A percentile compares a stretch with the other conserved stretches of the same genome.
phyloP scores from a whole-genome alignment of 2,113 vertebrate species.

The Istiophorus platypterus region DNA sequence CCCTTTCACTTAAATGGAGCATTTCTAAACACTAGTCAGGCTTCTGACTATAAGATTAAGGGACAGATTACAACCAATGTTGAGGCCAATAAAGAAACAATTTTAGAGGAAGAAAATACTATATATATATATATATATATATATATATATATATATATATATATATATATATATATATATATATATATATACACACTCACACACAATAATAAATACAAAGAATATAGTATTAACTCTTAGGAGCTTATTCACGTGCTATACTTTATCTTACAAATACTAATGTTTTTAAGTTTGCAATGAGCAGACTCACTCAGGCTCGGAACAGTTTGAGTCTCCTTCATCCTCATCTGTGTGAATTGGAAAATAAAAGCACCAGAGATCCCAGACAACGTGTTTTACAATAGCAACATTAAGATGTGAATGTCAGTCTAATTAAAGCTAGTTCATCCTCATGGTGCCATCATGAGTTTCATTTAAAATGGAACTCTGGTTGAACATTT shows the following conservation, averaged over 20 bases:
- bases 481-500: constrained; percentile 70
- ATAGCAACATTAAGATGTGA: constrained; percentile 63
- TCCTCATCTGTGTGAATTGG: neutral
- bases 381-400: constrained; percentile 40
- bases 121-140: no score
- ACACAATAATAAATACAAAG: neutral
- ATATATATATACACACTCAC: no score
- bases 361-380: constrained; percentile 36
- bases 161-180: no score
- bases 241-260: neutral
- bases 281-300: constrained; percentile 47
- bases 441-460: constrained; percentile 52
- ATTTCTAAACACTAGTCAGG: no score
- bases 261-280: constrained; percentile 31
- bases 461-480: constrained; percentile 46
- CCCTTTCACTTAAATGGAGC: no score
- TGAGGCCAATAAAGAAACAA: no score
- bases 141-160: no score
- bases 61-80: no score
- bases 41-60: no score
- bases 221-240: neutral
- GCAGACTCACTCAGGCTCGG: constrained; percentile 2
- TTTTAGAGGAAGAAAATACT: no score
- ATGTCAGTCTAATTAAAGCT: constrained; percentile 50
- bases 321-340: constrained; percentile 41